Evolutionary conservation across 1,140 invertebrate species (phyloP).

Genomic region (Gonatopus flavifemur): DNA sequence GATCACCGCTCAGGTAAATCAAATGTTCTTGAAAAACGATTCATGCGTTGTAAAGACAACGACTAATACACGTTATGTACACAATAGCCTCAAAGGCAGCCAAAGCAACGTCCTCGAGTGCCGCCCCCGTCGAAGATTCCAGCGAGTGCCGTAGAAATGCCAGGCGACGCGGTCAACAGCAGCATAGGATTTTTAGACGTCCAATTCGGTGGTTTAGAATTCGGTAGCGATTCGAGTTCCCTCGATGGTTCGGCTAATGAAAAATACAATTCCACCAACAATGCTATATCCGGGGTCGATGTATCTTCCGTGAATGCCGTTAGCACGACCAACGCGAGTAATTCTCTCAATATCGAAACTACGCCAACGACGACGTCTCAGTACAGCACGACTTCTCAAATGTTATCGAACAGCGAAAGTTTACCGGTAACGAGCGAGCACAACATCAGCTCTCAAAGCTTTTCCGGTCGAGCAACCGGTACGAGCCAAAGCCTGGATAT

Average conservation of each 20-base stretch:
- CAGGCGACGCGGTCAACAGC: slow-evolving; percentile 74
- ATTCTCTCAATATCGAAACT: slow-evolving; percentile 49
- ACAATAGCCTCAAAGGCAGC: slow-evolving; percentile 61
- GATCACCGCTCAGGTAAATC: slow-evolving; percentile 47
- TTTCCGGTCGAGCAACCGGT: slow-evolving; percentile 35
- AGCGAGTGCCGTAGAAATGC: slow-evolving; percentile 93
- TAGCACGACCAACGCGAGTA: slow-evolving; percentile 44
- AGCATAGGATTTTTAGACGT: slow-evolving; percentile 83
- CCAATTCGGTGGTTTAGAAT: slow-evolving; percentile 90
- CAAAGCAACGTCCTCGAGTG: slow-evolving; percentile 77
- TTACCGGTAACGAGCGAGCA: slow-evolving; percentile 42
- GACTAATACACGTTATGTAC: no score
- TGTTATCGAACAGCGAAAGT: slow-evolving; percentile 42
- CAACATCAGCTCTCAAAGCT: slow-evolving; percentile 43
- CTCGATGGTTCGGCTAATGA: slow-evolving; percentile 60
- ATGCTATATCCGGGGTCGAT: slow-evolving; percentile 42
- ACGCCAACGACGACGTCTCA: slow-evolving; percentile 41
- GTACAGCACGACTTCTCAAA: slow-evolving; percentile 46
- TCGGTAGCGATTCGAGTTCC: slow-evolving; percentile 69
- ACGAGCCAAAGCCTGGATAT: slow-evolving; percentile 41
- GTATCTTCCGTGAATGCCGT: slow-evolving; percentile 42
- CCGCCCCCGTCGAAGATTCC: slow-evolving; percentile 94
- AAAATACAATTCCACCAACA: slow-evolving; percentile 46
- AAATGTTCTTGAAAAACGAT: slow-evolving; percentile 1
- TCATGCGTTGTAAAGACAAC: no score